A percentile compares a stretch with the other conserved stretches of the same genome.
phyloP scores from a whole-genome alignment of 2,888 invertebrate genomes.

The Bhutanitis thaidina region DNA sequence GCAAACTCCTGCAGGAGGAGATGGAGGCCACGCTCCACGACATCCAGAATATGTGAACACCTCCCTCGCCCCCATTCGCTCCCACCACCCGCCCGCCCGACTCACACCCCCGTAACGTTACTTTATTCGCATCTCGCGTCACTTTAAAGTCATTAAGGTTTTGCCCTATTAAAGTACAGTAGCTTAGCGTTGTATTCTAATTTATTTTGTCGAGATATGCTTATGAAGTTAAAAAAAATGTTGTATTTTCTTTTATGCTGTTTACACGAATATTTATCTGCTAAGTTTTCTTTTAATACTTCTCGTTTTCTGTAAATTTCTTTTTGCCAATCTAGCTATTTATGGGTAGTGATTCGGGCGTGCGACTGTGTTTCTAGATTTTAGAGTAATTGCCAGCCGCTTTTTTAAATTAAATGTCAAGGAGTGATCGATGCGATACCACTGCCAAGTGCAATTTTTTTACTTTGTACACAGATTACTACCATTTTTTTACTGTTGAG shows the following conservation, averaged over 20 bases:
- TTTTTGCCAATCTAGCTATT: conserved; percentile 4
- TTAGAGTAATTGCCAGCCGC: conserved; percentile 77
- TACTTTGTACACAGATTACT: conserved; percentile 56
- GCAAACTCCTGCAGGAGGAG: conserved; percentile 97
- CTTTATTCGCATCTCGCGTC: conserved; percentile 9
- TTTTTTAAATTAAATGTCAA: conserved; percentile 63
- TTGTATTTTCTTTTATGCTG: not conserved
- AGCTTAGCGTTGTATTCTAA: conserved; percentile 22
- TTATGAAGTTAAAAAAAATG: not conserved
- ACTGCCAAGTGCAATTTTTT: conserved; percentile 77
- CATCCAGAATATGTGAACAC: conserved; percentile 97
- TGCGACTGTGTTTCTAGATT: conserved; percentile 64
- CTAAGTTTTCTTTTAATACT: not conserved
- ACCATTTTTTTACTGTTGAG: conserved; percentile 48
- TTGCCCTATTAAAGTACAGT: no score
- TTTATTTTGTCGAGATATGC: conserved; percentile 7
- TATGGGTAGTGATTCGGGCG: conserved; percentile 46
- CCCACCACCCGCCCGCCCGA: conserved; percentile 37
- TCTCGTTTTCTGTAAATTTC: not conserved
- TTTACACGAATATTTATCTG: conserved; percentile 11
- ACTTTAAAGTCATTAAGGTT: no score
- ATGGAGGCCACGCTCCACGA: conserved; percentile 99
- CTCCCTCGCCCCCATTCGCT: conserved; percentile 35
- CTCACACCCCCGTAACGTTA: conserved; percentile 35
- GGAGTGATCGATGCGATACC: conserved; percentile 71